Percentiles rank a stretch among this genome's conserved stretches.
phyloP scores from a whole-genome alignment of 2,797 vertebrate genomes.

The Gouania willdenowi region DNA sequence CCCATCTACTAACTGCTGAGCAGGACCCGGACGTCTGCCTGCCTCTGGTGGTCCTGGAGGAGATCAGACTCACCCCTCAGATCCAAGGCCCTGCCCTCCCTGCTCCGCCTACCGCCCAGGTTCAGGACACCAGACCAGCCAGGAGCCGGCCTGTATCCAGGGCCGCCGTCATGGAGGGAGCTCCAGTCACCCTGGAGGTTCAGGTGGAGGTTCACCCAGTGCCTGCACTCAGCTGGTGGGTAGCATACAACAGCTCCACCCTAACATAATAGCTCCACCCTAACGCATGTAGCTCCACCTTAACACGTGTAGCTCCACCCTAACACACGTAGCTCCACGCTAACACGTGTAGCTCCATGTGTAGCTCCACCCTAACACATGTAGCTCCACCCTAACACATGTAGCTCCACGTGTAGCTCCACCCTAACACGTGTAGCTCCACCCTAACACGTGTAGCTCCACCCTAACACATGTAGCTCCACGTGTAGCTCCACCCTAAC shows the following conservation, averaged over 20 bases:
- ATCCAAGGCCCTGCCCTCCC: constrained; percentile 45
- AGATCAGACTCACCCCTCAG: constrained; percentile 77
- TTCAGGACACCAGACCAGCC: constrained; percentile 72
- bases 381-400: too few relatives aligned
- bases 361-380: too few relatives aligned
- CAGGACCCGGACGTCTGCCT: constrained; percentile 75
- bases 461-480: too few relatives aligned
- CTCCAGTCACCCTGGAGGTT: constrained; percentile 92
- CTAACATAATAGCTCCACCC: constrained; percentile 24
- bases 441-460: too few relatives aligned
- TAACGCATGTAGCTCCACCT: too few relatives aligned
- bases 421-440: too few relatives aligned
- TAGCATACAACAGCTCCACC: constrained; percentile 85
- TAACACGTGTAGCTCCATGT: too few relatives aligned
- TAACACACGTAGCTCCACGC: too few relatives aligned
- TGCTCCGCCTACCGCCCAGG: constrained; percentile 5
- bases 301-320: too few relatives aligned
- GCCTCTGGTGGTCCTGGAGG: constrained; percentile 78
- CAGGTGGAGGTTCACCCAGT: constrained; percentile 89
- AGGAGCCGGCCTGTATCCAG: constrained; percentile 87
- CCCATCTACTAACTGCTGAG: constrained; percentile 69
- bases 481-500: too few relatives aligned
- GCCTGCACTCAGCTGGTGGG: constrained; percentile 93
- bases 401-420: too few relatives aligned
- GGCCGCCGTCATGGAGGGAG: constrained; percentile 86